These are phyloP conservation scores for Nephrocerus scutellatus DNA, from an alignment of 2,888 invertebrate species.

Conservation along the genomic window DNA sequence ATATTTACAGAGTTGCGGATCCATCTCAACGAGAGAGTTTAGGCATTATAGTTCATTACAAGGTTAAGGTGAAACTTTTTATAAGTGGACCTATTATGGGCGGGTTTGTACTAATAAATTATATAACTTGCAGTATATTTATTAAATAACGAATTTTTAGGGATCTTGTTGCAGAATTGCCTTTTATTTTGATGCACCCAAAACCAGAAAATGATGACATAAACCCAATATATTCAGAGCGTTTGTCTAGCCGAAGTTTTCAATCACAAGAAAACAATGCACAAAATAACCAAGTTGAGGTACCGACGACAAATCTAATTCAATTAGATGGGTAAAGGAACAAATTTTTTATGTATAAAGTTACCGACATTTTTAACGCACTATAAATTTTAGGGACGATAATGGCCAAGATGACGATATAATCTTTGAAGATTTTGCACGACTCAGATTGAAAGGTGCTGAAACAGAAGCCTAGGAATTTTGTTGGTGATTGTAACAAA, in stretches of 20 bases:
- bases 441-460: constrained; percentile 89
- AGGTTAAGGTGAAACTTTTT: constrained; percentile 95
- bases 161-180: constrained; percentile 93
- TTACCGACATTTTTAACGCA: no score
- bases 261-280: no score
- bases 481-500: no score
- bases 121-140: no score
- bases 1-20: no score
- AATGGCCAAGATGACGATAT: constrained; percentile 91
- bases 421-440: constrained; percentile 99
- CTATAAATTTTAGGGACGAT: no score
- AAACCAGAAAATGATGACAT: constrained; percentile 79
- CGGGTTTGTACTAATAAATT: no score
- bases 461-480: constrained; percentile 62
- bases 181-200: constrained; percentile 97
- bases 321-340: constrained; percentile 93
- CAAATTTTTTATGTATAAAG: no score
- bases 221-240: constrained; percentile 38
- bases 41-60: constrained; percentile 98
- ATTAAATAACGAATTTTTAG: no score
- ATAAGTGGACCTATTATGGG: constrained; percentile 76
- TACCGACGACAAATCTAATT: constrained; percentile 85
- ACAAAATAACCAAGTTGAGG: no score
- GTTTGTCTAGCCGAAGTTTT: no score
- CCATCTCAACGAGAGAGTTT: constrained; percentile 92